Evolutionary conservation across 2,888 invertebrate genomes (phyloP), one percentile per base, ranked within the genome.

Genomic region (Halictus quadricinctus): DNA sequence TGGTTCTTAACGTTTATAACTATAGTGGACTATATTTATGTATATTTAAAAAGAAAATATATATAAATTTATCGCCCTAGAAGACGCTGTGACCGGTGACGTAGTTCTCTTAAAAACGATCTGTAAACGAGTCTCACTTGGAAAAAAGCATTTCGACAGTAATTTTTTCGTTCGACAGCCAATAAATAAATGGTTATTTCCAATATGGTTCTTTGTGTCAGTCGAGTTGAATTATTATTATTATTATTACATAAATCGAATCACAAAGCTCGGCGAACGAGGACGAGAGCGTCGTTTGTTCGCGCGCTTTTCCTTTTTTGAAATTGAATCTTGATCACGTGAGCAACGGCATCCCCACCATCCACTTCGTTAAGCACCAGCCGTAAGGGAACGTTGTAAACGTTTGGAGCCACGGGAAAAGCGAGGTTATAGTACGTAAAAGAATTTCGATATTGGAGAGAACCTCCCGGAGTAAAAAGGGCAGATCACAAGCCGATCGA

Each of bases 11-110:
- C 88, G 84, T 91, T 91, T 92, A 91, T 92, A 91, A 92, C 89
- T 91, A 92, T 92, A 93, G 89, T 90, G 88, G 88, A 93, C 89
- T 93, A 92, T 93, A 93, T 92, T 93, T 93, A 92, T 93, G 91
- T 93, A 93, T 93, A 93, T 92, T 92, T 90, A 91, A 90, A 87
- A 83, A 87, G 83, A 89, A 90, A 90, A 88, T 88, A 92, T 91
- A 92, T 91, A 91, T 91, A 91, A 91, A 93, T 92, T 89, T 89
- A 91, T 90, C 89, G 88, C 86, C 90, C 84, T 89, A 87, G 74
- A 83, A 83, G 73, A 72, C 48, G 66, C 76, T 70, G n/a, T 70
- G 73, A 64, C 77, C n/a, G 41, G 80, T 79, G 58, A 66, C 80
- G 72, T 70, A 80, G 83, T 89, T 85, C 76, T 86, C 83, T 80